These are phyloP conservation scores for Melanchra persicariae DNA, from an alignment of 2,888 invertebrate species.

Conservation along the genomic window DNA sequence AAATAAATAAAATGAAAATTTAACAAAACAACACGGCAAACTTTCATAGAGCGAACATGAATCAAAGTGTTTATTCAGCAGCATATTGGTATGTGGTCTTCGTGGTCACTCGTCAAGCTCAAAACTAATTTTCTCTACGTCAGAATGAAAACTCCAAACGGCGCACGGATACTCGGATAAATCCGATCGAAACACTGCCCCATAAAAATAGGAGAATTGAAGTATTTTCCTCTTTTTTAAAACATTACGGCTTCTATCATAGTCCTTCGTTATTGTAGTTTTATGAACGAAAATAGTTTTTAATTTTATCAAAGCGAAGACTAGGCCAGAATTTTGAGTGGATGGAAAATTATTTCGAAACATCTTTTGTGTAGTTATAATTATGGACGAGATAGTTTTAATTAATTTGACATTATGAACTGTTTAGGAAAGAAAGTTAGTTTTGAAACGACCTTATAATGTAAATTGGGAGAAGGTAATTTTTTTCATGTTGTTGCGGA, in stretches of 20 bases:
- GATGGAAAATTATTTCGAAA: background rate
- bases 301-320: slow-evolving; percentile 11
- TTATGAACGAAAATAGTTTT: background rate
- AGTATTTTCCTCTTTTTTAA: background rate
- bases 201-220: too few species aligned
- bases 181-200: slow-evolving; percentile 69
- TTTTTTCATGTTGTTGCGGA: background rate
- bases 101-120: slow-evolving; percentile 78
- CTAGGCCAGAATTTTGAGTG: background rate
- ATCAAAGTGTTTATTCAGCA: slow-evolving; percentile 63
- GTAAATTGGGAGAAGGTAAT: background rate
- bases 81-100: slow-evolving; percentile 78
- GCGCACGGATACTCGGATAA: slow-evolving; percentile 73
- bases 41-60: slow-evolving; percentile 27
- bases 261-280: background rate
- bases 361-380: slow-evolving; percentile 2
- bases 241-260: background rate
- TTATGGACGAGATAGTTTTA: slow-evolving; percentile 25
- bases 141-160: slow-evolving; percentile 74
- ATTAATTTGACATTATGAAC: slow-evolving; percentile 25
- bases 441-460: background rate
- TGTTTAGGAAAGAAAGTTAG: background rate
- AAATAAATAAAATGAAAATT: background rate
- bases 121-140: slow-evolving; percentile 87
- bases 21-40: slow-evolving; percentile 17